Base-by-base conservation (phyloP, 2,888 invertebrate genomes). In the Nasonovia ribisnigri region DNA sequence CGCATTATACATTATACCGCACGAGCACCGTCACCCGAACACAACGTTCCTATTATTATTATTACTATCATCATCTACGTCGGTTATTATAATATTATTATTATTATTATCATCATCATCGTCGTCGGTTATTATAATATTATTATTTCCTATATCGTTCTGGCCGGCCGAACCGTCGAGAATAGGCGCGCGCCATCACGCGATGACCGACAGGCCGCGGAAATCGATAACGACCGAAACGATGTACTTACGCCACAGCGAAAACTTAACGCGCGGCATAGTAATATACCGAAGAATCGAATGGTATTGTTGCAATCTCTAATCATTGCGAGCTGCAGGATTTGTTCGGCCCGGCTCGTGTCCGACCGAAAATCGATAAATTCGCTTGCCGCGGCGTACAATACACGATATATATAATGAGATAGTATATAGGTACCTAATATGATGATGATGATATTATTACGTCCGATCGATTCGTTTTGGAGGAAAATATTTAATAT, bases 211-310 rank as follows among this genome's bases (percentile, higher is more conserved):
- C 42, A 43, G 86, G 48, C 84, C n/a, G 54, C 42, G 43, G 24
- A 91, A 91, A 91, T 91, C 91, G 91, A 92, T 92, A 67, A 88
- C 29, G 87, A 86, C 86, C 92, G 48, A 86, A 36, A 43, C 60
- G 92, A 67, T 26, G 20, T 16, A 29, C n/a, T n/a, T n/a, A n/a
- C 77, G 20, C 36, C 36, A 8, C 2, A 36, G 20, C 20, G n/a
- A 77, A 36, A 36, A 77, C 77, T 36, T n/a, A 77, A 77, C n/a
- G 36, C 26, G 20, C n/a, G 13, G n/a, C n/a, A 67, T 36, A 13
- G 36, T 67, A 36, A 77, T 77, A 3, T 36, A 20, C 20, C 36
- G 77, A 36, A 77, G 8, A 36, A 36, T 16, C 20, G 36, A 77
- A 77, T 42, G 77, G 6, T 36, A 77, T 36, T 77, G 16, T 20